A percentile compares a stretch with the other conserved stretches of the same genome.
Conservation (phyloP, 2,888 invertebrate species). For the Diarsia dahlii region DNA sequence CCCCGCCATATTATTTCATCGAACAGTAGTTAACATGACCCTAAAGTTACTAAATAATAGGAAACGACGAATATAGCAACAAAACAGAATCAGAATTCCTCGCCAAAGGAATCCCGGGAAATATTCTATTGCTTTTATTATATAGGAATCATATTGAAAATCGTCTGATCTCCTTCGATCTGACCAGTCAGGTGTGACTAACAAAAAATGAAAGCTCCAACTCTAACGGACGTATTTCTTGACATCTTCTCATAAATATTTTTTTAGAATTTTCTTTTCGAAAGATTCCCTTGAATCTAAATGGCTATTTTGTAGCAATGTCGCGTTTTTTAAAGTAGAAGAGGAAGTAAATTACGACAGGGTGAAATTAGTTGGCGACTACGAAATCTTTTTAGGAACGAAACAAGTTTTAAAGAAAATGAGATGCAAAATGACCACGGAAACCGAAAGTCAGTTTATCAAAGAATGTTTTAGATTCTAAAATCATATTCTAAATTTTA, state of each 20-base stretch:
- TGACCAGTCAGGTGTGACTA: conserved; percentile 60
- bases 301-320: conserved; percentile 35
- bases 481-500: not conserved
- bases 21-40: not conserved
- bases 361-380: conserved; percentile 6
- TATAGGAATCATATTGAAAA: conserved; percentile 51
- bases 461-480: not conserved
- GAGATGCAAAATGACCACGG: no score
- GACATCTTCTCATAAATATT: conserved; percentile 61
- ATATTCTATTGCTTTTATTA: conserved; percentile 18
- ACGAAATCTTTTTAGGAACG: not conserved
- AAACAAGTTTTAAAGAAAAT: not conserved
- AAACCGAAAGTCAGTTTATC: not conserved
- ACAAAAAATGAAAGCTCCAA: conserved; percentile 54
- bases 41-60: not conserved
- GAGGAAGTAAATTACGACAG: conserved; percentile 19
- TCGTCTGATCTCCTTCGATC: conserved; percentile 28
- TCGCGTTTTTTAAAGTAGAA: conserved; percentile 26
- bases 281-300: conserved; percentile 43
- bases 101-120: conserved; percentile 5
- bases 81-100: not conserved
- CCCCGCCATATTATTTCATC: not conserved
- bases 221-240: conserved; percentile 31
- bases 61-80: not conserved
- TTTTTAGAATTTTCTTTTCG: conserved; percentile 48